A percentile compares a stretch with the other conserved stretches of the same genome.
phyloP scores from a whole-genome alignment of 2,113 vertebrate species.

The Serilophus lunatus region DNA sequence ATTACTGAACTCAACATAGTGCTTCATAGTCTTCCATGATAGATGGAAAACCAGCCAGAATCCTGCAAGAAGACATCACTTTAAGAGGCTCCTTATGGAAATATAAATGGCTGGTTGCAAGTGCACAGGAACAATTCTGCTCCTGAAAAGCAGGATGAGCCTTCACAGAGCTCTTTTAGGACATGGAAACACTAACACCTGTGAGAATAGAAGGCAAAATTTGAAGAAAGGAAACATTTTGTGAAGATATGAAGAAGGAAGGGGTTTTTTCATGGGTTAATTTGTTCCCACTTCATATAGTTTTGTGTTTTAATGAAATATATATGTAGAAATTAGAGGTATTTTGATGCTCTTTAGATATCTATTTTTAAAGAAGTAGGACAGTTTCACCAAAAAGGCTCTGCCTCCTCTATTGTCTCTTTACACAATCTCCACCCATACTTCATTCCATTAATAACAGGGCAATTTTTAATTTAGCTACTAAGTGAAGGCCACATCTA shows the following conservation, averaged over 20 bases:
- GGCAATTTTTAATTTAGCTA: neutral
- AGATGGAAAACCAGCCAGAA: neutral
- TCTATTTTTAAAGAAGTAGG: neutral
- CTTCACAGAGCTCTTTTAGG: neutral
- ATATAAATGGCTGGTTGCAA: neutral
- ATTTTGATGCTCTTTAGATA: neutral
- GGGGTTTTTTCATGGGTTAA: neutral
- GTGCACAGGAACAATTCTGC: neutral
- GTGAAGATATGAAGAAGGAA: neutral
- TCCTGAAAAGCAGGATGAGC: neutral
- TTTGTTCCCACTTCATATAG: neutral
- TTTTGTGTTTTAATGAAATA: neutral
- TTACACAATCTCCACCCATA: neutral
- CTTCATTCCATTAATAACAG: neutral
- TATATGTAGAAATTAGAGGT: neutral
- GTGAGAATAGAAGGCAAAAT: neutral
- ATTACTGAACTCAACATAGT: neutral
- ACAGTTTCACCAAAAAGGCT: neutral
- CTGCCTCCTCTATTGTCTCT: neutral
- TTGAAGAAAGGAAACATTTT: neutral
- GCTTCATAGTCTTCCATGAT: neutral
- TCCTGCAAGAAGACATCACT: neutral
- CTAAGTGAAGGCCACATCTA: neutral
- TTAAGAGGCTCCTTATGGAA: neutral
- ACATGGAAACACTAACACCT: neutral